Evolutionary conservation across 2,888 invertebrate species (phyloP).

Genomic region (Hetaerina titia): DNA sequence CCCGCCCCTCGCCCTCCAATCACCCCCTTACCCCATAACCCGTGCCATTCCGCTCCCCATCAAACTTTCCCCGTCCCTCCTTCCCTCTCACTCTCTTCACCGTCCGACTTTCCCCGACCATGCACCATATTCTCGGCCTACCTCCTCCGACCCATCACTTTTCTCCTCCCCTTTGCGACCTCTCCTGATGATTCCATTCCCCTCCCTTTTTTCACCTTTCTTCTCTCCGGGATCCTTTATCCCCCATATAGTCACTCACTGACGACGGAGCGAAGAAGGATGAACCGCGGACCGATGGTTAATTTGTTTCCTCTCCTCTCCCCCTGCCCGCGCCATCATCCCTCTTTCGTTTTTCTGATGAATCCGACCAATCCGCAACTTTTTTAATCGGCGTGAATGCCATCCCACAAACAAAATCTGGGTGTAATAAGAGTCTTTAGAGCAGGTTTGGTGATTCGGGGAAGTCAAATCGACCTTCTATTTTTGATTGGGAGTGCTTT

Average conservation of each 20-base stretch:
- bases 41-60: too few relatives aligned
- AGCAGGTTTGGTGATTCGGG: not conserved
- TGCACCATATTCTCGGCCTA: not conserved
- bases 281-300: not conserved
- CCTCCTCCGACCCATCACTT: not conserved
- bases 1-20: not conserved
- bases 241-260: not conserved
- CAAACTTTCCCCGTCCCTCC: not conserved
- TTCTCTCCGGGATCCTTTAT: not conserved
- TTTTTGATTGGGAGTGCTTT: not conserved
- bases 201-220: not conserved
- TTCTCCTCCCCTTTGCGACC: not conserved
- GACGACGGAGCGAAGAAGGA: not conserved
- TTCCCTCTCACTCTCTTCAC: not conserved
- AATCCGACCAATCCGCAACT: not conserved
- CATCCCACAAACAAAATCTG: not conserved
- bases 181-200: not conserved
- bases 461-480: not conserved
- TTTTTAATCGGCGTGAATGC: not conserved
- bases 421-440: not conserved
- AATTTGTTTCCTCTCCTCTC: not conserved
- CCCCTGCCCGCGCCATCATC: too few relatives aligned
- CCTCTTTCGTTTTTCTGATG: slow-evolving; percentile 16
- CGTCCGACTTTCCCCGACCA: not conserved
- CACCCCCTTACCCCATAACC: not conserved